Percentiles rank a stretch among this genome's conserved stretches.
Evolutionary conservation across 2,888 invertebrate species (phyloP).

Genomic region (Agrilus biguttatus): DNA sequence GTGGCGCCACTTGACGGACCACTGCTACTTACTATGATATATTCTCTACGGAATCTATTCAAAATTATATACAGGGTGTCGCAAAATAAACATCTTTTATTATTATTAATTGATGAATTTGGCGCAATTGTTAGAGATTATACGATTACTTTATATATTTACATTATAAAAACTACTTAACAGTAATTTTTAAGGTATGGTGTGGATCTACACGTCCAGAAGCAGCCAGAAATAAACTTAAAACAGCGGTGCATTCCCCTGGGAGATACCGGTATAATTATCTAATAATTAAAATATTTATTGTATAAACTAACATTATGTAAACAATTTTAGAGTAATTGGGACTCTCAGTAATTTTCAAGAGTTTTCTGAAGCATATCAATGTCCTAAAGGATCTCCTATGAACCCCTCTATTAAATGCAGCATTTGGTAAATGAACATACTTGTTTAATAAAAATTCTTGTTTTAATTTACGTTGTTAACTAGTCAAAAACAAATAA

Average conservation of each 20-base stretch:
- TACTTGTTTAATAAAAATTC: neutral
- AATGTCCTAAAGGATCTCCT: conserved; percentile 53
- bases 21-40: neutral
- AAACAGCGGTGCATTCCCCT: conserved; percentile 73
- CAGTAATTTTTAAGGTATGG: conserved; percentile 43
- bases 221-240: conserved; percentile 62
- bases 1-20: neutral
- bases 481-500: too few relatives aligned
- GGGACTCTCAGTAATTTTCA: conserved; percentile 64
- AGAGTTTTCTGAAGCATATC: conserved; percentile 60
- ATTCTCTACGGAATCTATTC: too few relatives aligned
- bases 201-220: conserved; percentile 71
- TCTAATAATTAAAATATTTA: neutral
- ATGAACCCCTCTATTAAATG: conserved; percentile 73
- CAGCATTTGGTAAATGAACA: conserved; percentile 49
- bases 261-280: conserved; percentile 48
- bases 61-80: too few relatives aligned
- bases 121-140: too few relatives aligned
- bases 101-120: too few relatives aligned
- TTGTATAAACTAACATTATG: neutral
- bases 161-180: too few relatives aligned
- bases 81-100: too few relatives aligned
- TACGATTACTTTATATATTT: too few relatives aligned
- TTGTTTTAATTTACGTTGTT: too few relatives aligned
- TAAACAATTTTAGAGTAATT: conserved; percentile 38